Conservation (phyloP, 2,113 vertebrate species). For the Corynorhinus townsendii region DNA sequence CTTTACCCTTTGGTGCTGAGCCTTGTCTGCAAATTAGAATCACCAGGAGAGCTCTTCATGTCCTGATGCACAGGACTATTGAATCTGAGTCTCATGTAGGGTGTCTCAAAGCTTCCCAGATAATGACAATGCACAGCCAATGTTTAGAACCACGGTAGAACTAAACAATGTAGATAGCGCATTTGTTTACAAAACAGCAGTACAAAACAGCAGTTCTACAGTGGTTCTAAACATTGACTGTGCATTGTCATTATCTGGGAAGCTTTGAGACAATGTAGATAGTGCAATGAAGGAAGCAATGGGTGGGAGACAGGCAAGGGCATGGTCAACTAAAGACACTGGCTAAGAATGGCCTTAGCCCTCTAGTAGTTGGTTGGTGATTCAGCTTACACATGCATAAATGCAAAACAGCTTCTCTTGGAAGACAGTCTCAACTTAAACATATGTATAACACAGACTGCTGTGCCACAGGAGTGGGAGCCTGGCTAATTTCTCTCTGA, state of each 20-base stretch:
- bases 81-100: not conserved
- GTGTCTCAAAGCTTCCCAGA: not conserved
- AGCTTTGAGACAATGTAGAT: not conserved
- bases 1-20: not conserved
- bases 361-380: not conserved
- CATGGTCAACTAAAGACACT: not conserved
- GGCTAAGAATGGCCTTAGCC: not conserved
- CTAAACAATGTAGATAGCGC: not conserved
- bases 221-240: too few relatives aligned
- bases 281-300: not conserved
- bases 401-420: not conserved
- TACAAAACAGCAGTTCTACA: too few relatives aligned
- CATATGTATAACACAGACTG: slow-evolving; percentile 35
- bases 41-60: not conserved
- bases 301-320: not conserved
- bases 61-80: not conserved
- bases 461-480: not conserved
- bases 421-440: not conserved
- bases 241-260: too few relatives aligned
- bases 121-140: not conserved
- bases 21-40: not conserved
- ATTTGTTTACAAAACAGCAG: too few relatives aligned
- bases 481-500: slow-evolving; percentile 20
- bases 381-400: not conserved
- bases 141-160: not conserved